Evolutionary conservation across 2,113 vertebrate genomes (phyloP), one percentile per base, ranked within the genome.

Genomic region (Dasyornis broadbenti): DNA sequence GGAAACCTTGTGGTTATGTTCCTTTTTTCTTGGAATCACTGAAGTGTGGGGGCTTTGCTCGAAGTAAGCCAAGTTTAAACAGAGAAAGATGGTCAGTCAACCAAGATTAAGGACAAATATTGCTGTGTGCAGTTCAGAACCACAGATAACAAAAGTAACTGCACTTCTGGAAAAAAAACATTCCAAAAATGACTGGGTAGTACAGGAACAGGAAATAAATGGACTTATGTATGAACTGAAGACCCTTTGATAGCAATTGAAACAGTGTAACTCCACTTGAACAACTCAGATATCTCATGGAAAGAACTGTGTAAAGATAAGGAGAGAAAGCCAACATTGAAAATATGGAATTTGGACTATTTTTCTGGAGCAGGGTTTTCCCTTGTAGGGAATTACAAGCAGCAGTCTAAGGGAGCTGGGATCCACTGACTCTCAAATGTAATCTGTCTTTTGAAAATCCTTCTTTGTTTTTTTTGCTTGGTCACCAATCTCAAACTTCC

Each of bases 1-100:
- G 73, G 91, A 96, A 97, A 95, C 65, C 45, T 82, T 76, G 73
- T 47, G 86, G 86, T 72, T 90, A 72, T 54, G 78, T 92, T 94
- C 77, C 33, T 87, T 91, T 94, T 94, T 95, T 89, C 94, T 94
- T 95, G 94, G 94, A 97, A 95, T 76, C 93, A 73, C 27, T 66
- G 27, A 82, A 92, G 70, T 66, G 86, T 92, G 89, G 93, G 93
- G 94, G 78, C 72, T 96, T 92, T 87, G 66, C 45, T 66, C 66
- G 66, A 90, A 94, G 31, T 15, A 54, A 86, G 88, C 92, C 89
- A 94, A 95, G 47, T 87, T 94, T 73, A 73, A 59, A 87, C 33
- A 82, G 39, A 86, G 39, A 78, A 94, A 42, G 26, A 86, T 26
- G 76, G 71, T 60, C 81, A 77, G 31, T 60, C 66, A 92, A 89